Base-by-base conservation (phyloP, 2,113 vertebrate genomes). In the Oplegnathus fasciatus region DNA sequence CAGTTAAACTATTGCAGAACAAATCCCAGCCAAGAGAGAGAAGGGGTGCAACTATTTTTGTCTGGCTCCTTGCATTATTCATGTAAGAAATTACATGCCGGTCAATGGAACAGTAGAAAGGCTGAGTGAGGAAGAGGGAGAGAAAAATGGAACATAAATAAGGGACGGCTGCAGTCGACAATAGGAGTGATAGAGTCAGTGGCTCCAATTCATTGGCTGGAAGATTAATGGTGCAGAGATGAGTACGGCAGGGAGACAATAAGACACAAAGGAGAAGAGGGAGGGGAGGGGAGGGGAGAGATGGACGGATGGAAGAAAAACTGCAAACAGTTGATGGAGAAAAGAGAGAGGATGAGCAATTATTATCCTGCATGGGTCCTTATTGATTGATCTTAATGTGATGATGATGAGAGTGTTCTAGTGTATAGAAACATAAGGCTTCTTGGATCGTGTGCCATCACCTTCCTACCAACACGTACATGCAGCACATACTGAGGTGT, bases 81-180 rank as follows among this genome's bases (percentile, higher is more conserved):
- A 95, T 94, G 72, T 61, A 15, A 81, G 88, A 89, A 89, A 92
- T 91, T 89, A 89, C 80, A 88, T 48, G 85, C 65, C 61, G 90
- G 89, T 92, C 90, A 92, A 91, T 88, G 89, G 90, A 88, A 90
- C 86, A 88, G 89, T 17, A 69, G 84, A 78, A 81, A 78, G 80
- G 86, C 85, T 62, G 80, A 86, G 87, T 34, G 72, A 84, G 75
- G 80, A 83, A 71, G 84, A 83, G 88, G 65, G 81, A 57, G 46
- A 69, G 85, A 78, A 82, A 89, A 91, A 92, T 93, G 90, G 88
- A 88, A 92, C 87, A 90, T 91, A 94, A 93, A 94, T 93, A 95
- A 92, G 73, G 78, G 75, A 91, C 70, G 78, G 80, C 89, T 90
- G 84, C 75, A 90, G 92, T 85, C 85, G 83, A 94, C 94, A 93